phyloP scores from a whole-genome alignment of 2,797 vertebrate genomes.

The Cirrhinus mrigala region DNA sequence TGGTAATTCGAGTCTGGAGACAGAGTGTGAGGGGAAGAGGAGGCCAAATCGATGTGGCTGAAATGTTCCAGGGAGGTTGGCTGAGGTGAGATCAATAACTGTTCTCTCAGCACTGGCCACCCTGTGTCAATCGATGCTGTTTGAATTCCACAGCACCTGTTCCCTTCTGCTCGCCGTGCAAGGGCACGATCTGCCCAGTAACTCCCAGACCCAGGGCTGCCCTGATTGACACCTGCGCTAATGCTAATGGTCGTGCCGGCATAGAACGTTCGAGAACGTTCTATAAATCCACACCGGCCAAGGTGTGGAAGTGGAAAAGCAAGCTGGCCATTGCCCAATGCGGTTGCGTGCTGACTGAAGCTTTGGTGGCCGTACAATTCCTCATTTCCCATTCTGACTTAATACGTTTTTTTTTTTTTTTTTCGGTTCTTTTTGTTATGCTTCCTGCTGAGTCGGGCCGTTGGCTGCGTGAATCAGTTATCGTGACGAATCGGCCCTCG shows the following conservation, averaged over 20 bases:
- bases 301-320: slow-evolving; percentile 1
- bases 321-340: neutral
- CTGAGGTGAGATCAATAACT: slow-evolving; percentile 61
- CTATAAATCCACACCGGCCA: slow-evolving; percentile 2
- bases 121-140: slow-evolving; percentile 57
- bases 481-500: slow-evolving; percentile 73
- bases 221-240: neutral
- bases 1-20: slow-evolving; percentile 69
- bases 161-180: slow-evolving; percentile 37
- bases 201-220: neutral
- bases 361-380: neutral
- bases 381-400: slow-evolving; percentile 1
- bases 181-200: slow-evolving; percentile 24
- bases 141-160: slow-evolving; percentile 63
- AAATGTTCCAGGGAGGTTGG: slow-evolving; percentile 46
- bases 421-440: slow-evolving; percentile 46
- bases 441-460: slow-evolving; percentile 65
- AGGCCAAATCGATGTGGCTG: slow-evolving; percentile 55
- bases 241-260: neutral
- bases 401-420: too few relatives aligned
- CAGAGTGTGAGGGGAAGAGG: slow-evolving; percentile 60
- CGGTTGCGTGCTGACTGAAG: neutral
- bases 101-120: slow-evolving; percentile 50
- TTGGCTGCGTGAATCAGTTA: slow-evolving; percentile 63
- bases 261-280: neutral